Percentiles rank a stretch among this genome's conserved stretches.
These are phyloP conservation scores for Neomorphus geoffroyi DNA, from an alignment of 2,797 vertebrate species.

Conservation along the genomic window DNA sequence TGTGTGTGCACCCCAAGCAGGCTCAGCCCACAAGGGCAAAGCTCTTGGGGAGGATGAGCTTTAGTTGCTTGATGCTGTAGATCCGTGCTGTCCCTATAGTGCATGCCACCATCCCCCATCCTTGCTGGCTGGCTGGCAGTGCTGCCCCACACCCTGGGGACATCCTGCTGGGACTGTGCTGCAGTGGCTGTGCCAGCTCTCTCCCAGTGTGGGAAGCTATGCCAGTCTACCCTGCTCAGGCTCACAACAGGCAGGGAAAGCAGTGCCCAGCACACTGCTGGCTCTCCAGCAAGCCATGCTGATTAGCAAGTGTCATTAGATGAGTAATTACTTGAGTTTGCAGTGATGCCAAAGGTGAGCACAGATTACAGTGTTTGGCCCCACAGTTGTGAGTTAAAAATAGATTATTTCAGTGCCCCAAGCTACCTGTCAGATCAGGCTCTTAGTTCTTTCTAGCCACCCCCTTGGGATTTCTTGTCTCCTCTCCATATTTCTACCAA, in stretches of 20 bases:
- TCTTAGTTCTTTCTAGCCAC: not conserved
- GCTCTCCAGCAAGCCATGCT: rapidly evolving
- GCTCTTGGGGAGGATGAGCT: not conserved
- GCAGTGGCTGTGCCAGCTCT: not conserved
- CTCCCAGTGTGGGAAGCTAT: not conserved
- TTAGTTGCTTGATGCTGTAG: not conserved
- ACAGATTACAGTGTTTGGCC: not conserved
- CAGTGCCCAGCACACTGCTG: rapidly evolving
- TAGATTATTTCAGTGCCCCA: not conserved
- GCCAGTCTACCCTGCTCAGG: not conserved
- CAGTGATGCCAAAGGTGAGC: not conserved
- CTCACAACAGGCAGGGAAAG: not conserved
- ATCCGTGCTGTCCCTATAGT: rapidly evolving
- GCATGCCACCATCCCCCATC: rapidly evolving
- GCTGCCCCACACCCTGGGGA: not conserved
- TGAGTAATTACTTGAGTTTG: not conserved
- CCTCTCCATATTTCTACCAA: not conserved
- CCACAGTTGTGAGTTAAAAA: not conserved
- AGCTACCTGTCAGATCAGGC: not conserved
- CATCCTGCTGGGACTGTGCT: not conserved
- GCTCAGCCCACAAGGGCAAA: not conserved
- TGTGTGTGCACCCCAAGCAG: not conserved
- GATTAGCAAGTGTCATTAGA: not conserved
- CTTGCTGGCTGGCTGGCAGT: not conserved
- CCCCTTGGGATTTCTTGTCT: not conserved